Base-by-base conservation (phyloP, 2,113 vertebrate genomes). In the Xenopus borealis region DNA sequence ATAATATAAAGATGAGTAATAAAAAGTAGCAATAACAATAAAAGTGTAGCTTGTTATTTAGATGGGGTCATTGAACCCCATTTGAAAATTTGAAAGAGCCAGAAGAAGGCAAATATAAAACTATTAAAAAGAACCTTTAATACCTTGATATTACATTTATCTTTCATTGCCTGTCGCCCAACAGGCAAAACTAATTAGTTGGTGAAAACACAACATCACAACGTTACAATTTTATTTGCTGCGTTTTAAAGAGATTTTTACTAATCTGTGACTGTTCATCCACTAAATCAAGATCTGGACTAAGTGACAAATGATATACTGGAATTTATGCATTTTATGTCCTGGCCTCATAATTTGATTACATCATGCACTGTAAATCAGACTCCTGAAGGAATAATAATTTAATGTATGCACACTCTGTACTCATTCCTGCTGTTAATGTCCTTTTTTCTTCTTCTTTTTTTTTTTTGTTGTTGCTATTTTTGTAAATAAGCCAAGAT, bases 401-500 rank as follows among this genome's bases (percentile, higher is more conserved):
- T 71, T 71, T 71, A 46, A 47, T 50, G 45, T 46, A 71, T 62
- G 9, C 18, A 30, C 2, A 12, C 58, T 58, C 17, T 12, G 58
- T 50, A 59, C 69, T 19, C 19, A 71, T 14, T 6, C 12, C 19
- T n/a, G 18, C 45, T 44, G 8, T 71, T 62, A 33, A 47, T 33
- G 27, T 40, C 17, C 58, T 44, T 3, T 27, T 8, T 50, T 4
- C 45, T 62, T 12, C 46, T 57, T 71, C 52, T 58, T n/a, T 23
- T 23, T 69, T n/a, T 57, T 71, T 47, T 27, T 27, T 27, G 1
- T 27, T 27, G 1, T 3, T 27, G 23, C 3, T 27, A 27, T 1
- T 27, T 27, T 71, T 62, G 69, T 71, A 47, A 71, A 46, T 59
- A 71, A 47, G 69, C 69, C 69, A 71, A 52, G 69, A 20, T 71